Evolutionary conservation across 2,113 vertebrate species (phyloP), one percentile per base, ranked within the genome.

Genomic region (Sinosuthora webbiana): DNA sequence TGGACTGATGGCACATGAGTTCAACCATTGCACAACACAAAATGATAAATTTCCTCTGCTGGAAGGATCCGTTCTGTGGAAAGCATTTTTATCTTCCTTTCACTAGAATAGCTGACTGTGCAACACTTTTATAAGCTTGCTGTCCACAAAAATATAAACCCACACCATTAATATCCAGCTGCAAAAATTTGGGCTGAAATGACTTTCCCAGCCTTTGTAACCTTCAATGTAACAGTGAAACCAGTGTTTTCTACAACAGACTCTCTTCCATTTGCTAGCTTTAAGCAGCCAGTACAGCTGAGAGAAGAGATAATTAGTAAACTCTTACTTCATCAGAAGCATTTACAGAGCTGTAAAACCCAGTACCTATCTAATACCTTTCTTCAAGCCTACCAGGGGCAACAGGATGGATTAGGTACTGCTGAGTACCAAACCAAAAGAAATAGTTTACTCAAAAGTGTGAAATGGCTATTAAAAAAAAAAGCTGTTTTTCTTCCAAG

Each of bases 21-120:
- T 80, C 57, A 69, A 22, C 27, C 13, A 4, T 31, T 70, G 64
- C 80, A 75, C 52, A 84, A 52, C 37, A 44, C 7, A 47, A 87
- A 52, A 87, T 64, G 14, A 77, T 63, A 21, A 10, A 90, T 87
- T 78, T 80, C 52, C 49, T 81, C 45, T 23, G 7, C 44, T 81
- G 73, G 60, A 95, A 79, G 14, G 45, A 59, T 83, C 83, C 1
- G 0, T 70, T 83, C 71, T 60, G 11, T 25, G 64, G 59, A 83
- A 93, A 90, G 65, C 18, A 20, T 71, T 95, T 93, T 89, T 78
- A 31, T 82, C 77, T 71, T 75, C 64, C 65, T 87, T 70, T 84
- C 19, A 3, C 49, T 71, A 41, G 60, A 86, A 42, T 22, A 92
- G 83, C 80, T 92, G 90, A 88, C 21, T 1, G 0, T 83, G 59